Conservation (phyloP, 2,797 vertebrate species). For the Microchirus variegatus region DNA sequence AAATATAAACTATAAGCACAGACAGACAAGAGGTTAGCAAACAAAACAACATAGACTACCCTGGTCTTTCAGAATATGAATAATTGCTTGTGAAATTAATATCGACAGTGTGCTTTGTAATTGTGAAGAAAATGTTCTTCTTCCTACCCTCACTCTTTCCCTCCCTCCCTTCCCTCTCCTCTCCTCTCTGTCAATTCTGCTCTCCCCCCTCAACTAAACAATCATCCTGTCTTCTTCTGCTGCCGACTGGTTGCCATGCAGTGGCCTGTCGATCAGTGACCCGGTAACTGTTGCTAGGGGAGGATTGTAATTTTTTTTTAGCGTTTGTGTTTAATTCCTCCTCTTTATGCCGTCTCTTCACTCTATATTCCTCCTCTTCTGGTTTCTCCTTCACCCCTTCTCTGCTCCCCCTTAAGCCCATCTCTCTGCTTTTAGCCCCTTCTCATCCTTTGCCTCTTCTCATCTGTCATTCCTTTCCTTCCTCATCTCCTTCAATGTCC, state of each 20-base stretch:
- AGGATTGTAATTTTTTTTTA: slow-evolving; percentile 53
- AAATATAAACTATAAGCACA: no score
- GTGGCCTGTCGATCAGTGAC: slow-evolving; percentile 60
- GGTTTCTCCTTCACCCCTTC: slow-evolving; percentile 22
- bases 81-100: no score
- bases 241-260: slow-evolving; percentile 61
- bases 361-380: slow-evolving; percentile 8
- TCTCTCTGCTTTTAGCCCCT: slow-evolving; percentile 26
- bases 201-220: slow-evolving; percentile 9
- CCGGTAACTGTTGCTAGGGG: slow-evolving; percentile 68
- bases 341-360: slow-evolving; percentile 16
- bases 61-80: no score
- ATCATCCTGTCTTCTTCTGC: slow-evolving; percentile 31
- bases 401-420: slow-evolving; percentile 8
- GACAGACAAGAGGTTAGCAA: no score
- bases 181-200: slow-evolving; percentile 27
- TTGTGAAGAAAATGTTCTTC: background rate
- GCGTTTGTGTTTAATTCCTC: slow-evolving; percentile 45
- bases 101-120: no score
- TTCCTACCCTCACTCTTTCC: background rate
- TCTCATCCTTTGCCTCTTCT: slow-evolving; percentile 17
- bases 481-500: slow-evolving; percentile 40
- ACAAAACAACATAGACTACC: no score
- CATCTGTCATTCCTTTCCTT: slow-evolving; percentile 31
- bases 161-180: background rate